Evolutionary conservation across 2,888 invertebrate species (phyloP).

Genomic region (Cremastinae sp.): DNA sequence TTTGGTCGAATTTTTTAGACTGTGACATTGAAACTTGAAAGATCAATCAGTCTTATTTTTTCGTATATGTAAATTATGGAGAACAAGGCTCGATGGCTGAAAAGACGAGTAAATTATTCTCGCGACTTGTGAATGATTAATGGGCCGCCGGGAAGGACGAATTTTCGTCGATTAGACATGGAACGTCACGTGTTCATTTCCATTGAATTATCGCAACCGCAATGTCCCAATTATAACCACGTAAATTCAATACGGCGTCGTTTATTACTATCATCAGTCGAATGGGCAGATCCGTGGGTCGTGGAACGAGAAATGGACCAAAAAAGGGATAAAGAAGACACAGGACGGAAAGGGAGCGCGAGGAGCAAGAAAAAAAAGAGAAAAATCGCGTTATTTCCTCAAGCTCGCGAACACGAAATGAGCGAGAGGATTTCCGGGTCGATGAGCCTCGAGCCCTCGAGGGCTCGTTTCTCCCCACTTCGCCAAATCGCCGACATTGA

Average conservation of each 20-base stretch:
- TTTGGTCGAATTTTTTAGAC: too few relatives aligned
- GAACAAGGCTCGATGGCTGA: too few relatives aligned
- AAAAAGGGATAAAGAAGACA: conserved; percentile 36
- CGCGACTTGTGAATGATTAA: too few relatives aligned
- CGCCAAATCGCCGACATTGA: conserved; percentile 20
- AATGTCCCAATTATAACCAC: conserved; percentile 35
- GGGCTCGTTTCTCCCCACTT: conserved; percentile 19
- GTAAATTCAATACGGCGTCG: conserved; percentile 50
- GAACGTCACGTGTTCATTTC: not conserved
- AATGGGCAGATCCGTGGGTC: conserved; percentile 23
- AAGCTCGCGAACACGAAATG: conserved; percentile 23
- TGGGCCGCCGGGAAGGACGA: too few relatives aligned
- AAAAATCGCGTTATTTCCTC: conserved; percentile 12
- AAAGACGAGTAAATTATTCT: too few relatives aligned
- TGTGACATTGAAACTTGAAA: too few relatives aligned
- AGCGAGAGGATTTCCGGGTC: conserved; percentile 50
- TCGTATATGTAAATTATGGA: too few relatives aligned
- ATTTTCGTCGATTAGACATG: conserved; percentile 4
- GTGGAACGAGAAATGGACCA: conserved; percentile 25
- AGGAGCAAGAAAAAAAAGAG: conserved; percentile 36
- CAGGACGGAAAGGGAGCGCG: conserved; percentile 21
- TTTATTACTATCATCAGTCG: conserved; percentile 42
- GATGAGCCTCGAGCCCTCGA: conserved; percentile 46
- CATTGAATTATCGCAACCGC: conserved; percentile 36
- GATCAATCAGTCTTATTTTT: too few relatives aligned